Base-by-base conservation (phyloP, 1,140 invertebrate genomes). In the Plectrocnemia conspersa region DNA sequence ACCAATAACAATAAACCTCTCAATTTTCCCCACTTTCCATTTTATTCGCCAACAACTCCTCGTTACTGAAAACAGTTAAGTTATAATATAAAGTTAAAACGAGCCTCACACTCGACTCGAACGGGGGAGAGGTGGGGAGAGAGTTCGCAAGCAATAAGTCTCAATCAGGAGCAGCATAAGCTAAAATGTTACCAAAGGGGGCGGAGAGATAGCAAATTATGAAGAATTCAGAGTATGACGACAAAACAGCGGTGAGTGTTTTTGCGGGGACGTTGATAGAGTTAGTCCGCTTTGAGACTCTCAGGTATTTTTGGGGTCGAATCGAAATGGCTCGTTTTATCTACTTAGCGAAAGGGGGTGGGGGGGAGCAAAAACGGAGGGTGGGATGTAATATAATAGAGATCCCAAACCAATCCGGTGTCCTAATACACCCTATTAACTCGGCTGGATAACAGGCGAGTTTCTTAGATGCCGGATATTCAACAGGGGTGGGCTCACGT, bases 351-450 rank as follows among this genome's bases (percentile, higher is more conserved):
- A 25, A 15, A 10, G 16, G n/a, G 25, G 44, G 16, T 38, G 35
- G 44, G 29, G 22, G 36, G 22, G 36, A 41, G 22, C 2, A 3
- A 19, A 23, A 22, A 21, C 13, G 52, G 18, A 27, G 33, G 33
- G 44, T 35, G 52, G 42, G 22, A 6, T 32, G 53, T 55, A 55
- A 55, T 55, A 55, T 55, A 55, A 55, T 55, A 55, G 53, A 55
- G 53, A 45, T 55, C 44, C 53, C 53, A 55, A 55, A 55, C 53
- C 53, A 55, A 55, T 55, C 53, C 48, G 53, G 53, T 55, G 53
- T 55, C 53, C 53, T 55, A 55, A 55, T 55, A 55, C 53, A 55
- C 53, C 53, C 53, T 55, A 55, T 55, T 55, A 55, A 55, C 53
- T 55, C 42, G 44, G 53, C 33, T n/a, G 33, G 47, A 50, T 50